Evolutionary conservation across 2,113 vertebrate species (phyloP), one percentile per base, ranked within the genome.

Genomic region (Oreochromis tanganicae): DNA sequence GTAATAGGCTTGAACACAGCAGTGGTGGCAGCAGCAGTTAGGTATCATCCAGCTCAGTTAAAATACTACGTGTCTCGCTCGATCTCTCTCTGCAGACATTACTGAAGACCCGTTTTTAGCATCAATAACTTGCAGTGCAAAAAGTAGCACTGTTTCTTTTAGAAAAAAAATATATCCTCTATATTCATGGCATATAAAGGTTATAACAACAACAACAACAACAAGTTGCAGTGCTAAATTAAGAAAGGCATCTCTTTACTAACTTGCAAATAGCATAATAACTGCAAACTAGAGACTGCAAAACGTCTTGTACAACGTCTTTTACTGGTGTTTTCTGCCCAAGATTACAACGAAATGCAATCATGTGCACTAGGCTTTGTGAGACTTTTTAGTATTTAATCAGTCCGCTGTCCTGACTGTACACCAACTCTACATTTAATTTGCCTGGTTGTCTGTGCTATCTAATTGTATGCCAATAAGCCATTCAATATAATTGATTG

Each of bases 1-100:
- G 87, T 91, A 93, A 94, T 91, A 92, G 89, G 93, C 90, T 95
- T 94, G 89, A 88, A 83, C 29, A 34, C 50, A 63, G 80, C 85
- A 66, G 89, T 48, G 71, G 84, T 17, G 52, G 66, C 38, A 66
- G 79, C 86, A 54, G 24, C 80, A 81, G 68, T 81, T n/a, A 63
- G 81, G 36, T 41, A 66, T 81, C 90, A 81, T 86, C 85, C 85
- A 46, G 80, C 50, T 88, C 50, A 66, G 29, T 36, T 80, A 19
- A 81, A 54, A 82, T 68, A 75, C 61, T 32, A 80, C 2, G 9
- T 13, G 19, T 80, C 19, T 73, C 43, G 55, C 46, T 41, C 13
- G 34, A 27, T 80, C 21, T 80, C 57, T 83, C 54, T 50, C 11
- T 52, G 34, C n/a, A 83, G n/a, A 48, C 46, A 12, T 21, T 3